These are phyloP conservation scores for Gila orcuttii DNA, from an alignment of 2,113 vertebrate genomes.

Conservation along the genomic window DNA sequence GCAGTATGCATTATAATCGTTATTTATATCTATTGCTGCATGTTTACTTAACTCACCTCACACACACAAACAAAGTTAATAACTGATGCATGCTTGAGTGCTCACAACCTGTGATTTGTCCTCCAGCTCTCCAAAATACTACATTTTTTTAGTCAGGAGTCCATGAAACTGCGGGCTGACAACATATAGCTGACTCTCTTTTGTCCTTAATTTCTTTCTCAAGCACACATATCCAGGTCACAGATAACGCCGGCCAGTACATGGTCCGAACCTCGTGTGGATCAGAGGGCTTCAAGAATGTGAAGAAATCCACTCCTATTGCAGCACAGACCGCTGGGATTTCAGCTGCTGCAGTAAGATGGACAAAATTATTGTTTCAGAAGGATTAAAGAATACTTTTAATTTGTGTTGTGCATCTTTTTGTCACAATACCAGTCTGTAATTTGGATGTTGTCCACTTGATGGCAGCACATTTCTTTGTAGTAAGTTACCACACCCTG, in stretches of 20 bases:
- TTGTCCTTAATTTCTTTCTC: background rate
- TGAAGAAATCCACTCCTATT: constrained; percentile 87
- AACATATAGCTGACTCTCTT: background rate
- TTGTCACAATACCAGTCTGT: background rate
- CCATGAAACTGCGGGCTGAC: too few species aligned
- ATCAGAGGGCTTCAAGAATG: constrained; percentile 90
- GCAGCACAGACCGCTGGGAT: constrained; percentile 90
- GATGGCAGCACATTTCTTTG: constrained; percentile 53
- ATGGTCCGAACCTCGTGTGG: constrained; percentile 85
- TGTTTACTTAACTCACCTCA: background rate
- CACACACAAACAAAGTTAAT: too few species aligned
- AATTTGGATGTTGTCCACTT: constrained; percentile 38
- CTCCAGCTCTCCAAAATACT: too few species aligned
- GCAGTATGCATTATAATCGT: background rate
- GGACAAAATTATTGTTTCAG: background rate
- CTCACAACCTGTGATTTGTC: too few species aligned
- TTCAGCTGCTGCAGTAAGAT: constrained; percentile 83
- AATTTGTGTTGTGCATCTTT: background rate
- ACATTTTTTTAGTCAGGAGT: too few species aligned
- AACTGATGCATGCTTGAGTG: too few species aligned
- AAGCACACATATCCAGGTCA: constrained; percentile 92
- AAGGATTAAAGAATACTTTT: background rate
- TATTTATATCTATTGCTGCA: background rate
- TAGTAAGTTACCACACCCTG: background rate
- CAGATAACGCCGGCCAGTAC: constrained; percentile 72